phyloP scores from a whole-genome alignment of 2,888 invertebrate genomes.

The Melanostoma mellinum region DNA sequence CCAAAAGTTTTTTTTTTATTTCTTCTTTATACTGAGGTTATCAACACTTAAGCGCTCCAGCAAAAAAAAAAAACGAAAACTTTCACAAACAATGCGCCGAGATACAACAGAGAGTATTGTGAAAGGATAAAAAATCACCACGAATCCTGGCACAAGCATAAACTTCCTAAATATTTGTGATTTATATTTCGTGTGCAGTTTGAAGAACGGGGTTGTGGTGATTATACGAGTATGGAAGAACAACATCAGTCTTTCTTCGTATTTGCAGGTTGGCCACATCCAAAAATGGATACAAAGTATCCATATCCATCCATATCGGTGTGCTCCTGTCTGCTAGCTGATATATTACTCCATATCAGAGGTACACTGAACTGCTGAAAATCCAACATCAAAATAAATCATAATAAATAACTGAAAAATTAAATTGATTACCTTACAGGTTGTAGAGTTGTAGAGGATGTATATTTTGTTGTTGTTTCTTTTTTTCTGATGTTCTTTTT shows the following conservation, averaged over 20 bases:
- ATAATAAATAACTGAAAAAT: conserved; percentile 73
- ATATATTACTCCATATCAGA: conserved; percentile 60
- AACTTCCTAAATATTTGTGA: conserved; percentile 63
- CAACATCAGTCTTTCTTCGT: conserved; percentile 56
- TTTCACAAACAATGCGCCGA: conserved; percentile 51
- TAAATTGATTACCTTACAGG: conserved; percentile 72
- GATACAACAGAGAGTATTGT: background rate
- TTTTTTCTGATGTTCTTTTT: conserved; percentile 1
- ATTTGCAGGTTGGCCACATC: conserved; percentile 50
- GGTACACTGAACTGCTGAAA: conserved; percentile 38
- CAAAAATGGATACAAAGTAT: background rate
- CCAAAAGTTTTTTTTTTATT: conserved; percentile 21
- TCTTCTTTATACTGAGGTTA: conserved; percentile 21
- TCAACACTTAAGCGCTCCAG: conserved; percentile 50
- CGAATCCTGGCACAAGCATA: conserved; percentile 38
- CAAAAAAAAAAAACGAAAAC: conserved; percentile 26
- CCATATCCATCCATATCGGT: conserved; percentile 21
- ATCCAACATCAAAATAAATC: conserved; percentile 70
- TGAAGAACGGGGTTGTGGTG: conserved; percentile 3
- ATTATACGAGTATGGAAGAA: background rate
- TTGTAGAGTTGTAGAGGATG: conserved; percentile 33
- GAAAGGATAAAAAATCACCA: conserved; percentile 52
- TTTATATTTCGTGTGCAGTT: conserved; percentile 67
- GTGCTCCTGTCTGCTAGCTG: conserved; percentile 48
- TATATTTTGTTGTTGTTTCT: background rate